Conservation (phyloP, 2,888 invertebrate genomes). For the Drosophila yooni region DNA sequence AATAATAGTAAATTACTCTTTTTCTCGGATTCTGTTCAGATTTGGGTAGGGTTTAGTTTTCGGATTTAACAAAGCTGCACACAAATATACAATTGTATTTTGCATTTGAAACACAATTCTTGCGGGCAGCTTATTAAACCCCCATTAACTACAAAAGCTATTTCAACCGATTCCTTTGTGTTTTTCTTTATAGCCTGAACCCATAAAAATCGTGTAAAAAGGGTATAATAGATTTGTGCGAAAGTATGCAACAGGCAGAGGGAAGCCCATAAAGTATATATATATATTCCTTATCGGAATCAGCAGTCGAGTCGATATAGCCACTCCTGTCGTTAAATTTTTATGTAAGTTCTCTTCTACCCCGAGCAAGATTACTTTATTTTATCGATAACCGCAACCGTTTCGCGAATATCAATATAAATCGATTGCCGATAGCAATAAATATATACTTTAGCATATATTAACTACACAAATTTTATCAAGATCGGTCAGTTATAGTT, state of each 20-base stretch:
- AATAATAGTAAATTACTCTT: not conserved
- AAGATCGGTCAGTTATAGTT: not conserved
- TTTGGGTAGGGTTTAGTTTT: not conserved
- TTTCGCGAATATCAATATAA: not conserved
- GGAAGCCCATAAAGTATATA: not conserved
- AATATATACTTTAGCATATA: not conserved
- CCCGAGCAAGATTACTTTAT: too few species aligned
- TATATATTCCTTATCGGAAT: not conserved
- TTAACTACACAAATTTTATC: too few species aligned
- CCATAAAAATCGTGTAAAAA: not conserved
- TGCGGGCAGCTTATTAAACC: slow-evolving; percentile 48
- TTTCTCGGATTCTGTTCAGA: not conserved
- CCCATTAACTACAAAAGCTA: slow-evolving; percentile 17
- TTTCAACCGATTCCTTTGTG: slow-evolving; percentile 25
- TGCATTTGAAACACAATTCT: slow-evolving; percentile 27
- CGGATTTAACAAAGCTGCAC: not conserved
- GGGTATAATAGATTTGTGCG: not conserved
- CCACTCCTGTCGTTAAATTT: not conserved
- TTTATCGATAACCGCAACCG: not conserved
- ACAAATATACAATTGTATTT: slow-evolving; percentile 3
- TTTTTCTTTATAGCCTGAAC: slow-evolving; percentile 1
- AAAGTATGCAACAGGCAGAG: not conserved
- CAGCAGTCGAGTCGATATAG: not conserved
- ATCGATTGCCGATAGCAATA: not conserved
- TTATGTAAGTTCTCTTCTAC: not conserved